These are phyloP conservation scores for Buceros bicornis DNA, from an alignment of 2,797 vertebrate species.

Conservation along the genomic window DNA sequence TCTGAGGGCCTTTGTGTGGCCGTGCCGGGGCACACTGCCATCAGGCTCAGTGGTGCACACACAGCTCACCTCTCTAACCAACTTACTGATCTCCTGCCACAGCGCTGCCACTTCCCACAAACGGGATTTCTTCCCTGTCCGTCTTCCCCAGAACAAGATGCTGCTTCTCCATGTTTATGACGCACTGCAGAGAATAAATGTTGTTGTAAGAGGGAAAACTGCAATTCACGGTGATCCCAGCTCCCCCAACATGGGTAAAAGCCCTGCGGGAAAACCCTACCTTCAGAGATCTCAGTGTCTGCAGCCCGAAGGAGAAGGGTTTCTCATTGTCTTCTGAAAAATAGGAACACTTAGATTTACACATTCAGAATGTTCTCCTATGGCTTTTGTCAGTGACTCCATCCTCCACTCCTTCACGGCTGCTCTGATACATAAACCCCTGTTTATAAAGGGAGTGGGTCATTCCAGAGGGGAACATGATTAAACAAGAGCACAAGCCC, in stretches of 20 bases:
- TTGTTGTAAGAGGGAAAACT: background rate
- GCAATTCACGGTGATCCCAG: background rate
- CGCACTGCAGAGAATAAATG: slow-evolving; percentile 80
- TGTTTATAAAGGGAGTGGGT: background rate
- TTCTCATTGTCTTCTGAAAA: slow-evolving; percentile 84
- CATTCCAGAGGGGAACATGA: background rate
- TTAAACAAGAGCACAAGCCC: background rate
- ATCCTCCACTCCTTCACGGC: background rate
- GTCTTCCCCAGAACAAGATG: slow-evolving; percentile 85
- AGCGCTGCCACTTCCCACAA: slow-evolving; percentile 63
- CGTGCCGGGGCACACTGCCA: background rate
- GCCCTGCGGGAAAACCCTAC: slow-evolving; percentile 69
- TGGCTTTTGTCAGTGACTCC: background rate
- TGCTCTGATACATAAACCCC: background rate
- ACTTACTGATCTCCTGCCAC: slow-evolving; percentile 80
- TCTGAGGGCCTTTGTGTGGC: background rate
- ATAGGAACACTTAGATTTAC: slow-evolving; percentile 14
- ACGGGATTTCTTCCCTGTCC: slow-evolving; percentile 85
- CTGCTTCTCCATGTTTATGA: slow-evolving; percentile 89
- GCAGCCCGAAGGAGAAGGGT: slow-evolving; percentile 86
- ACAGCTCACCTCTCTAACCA: background rate
- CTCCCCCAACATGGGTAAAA: background rate
- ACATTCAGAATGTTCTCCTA: background rate
- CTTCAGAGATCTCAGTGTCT: slow-evolving; percentile 88
- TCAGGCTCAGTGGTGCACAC: background rate